Conservation (phyloP, 2,888 invertebrate species). For the Agonopterix heracliana region DNA sequence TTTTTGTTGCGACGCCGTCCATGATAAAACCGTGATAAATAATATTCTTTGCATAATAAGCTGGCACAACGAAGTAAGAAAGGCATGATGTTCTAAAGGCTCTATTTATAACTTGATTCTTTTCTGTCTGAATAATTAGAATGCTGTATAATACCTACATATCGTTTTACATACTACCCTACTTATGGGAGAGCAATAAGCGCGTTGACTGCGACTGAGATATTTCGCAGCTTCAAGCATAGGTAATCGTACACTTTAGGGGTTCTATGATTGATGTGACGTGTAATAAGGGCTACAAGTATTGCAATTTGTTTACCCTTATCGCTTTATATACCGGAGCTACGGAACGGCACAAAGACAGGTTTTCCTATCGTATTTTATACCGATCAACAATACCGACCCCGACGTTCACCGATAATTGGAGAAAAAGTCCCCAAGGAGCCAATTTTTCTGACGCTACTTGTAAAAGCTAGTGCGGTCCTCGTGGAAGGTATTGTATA, state of each 20-base stretch:
- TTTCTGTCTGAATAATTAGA: too few species aligned
- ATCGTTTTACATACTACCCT: constrained; percentile 15
- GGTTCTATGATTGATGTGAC: constrained; percentile 72
- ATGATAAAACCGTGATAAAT: constrained; percentile 2
- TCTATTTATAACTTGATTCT: neutral
- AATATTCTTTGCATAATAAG: constrained; percentile 3
- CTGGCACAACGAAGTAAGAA: neutral
- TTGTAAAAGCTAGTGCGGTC: constrained; percentile 30
- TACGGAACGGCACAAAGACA: constrained; percentile 43
- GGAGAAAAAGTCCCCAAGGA: constrained; percentile 65
- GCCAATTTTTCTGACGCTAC: constrained; percentile 59
- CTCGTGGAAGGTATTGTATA: constrained; percentile 21
- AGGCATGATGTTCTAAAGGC: neutral
- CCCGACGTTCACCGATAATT: constrained; percentile 58
- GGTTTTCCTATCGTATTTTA: constrained; percentile 60
- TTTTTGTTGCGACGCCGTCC: constrained; percentile 27
- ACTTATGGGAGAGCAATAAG: constrained; percentile 18
- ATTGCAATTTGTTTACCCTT: constrained; percentile 75
- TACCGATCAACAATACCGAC: constrained; percentile 62
- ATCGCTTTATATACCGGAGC: constrained; percentile 50
- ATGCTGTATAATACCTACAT: constrained; percentile 6
- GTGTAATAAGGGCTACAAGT: constrained; percentile 70
- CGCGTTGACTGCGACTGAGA: constrained; percentile 23
- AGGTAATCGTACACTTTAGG: constrained; percentile 55
- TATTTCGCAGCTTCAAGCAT: constrained; percentile 25